phyloP scores from a whole-genome alignment of 2,888 invertebrate species.

The Aproaerema taeniolella region DNA sequence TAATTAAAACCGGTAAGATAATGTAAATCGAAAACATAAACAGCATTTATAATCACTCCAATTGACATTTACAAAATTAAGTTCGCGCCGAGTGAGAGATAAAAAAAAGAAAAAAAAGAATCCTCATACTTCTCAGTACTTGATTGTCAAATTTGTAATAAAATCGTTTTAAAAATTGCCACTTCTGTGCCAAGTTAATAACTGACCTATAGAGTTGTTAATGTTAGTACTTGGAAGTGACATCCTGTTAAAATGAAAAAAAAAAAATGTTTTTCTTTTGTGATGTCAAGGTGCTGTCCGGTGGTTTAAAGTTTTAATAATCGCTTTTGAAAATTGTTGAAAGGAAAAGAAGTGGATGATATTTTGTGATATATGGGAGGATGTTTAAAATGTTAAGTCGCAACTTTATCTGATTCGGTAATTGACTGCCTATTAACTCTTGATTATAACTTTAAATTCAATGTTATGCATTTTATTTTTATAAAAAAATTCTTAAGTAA shows the following conservation, averaged over 20 bases:
- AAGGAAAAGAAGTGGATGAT: too few relatives aligned
- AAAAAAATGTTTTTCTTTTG: background rate
- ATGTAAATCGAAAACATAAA: conserved; percentile 41
- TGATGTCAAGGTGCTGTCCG: too few relatives aligned
- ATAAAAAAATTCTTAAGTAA: too few relatives aligned
- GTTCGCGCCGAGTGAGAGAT: conserved; percentile 32
- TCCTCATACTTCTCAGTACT: background rate
- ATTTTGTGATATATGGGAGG: too few relatives aligned
- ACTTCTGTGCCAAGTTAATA: conserved; percentile 5
- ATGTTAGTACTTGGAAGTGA: background rate
- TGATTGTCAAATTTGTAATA: conserved; percentile 10
- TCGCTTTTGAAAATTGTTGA: too few relatives aligned
- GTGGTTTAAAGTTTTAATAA: too few relatives aligned
- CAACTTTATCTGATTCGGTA: too few relatives aligned
- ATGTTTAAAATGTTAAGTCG: too few relatives aligned
- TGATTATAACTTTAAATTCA: too few relatives aligned
- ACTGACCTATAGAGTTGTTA: conserved; percentile 9
- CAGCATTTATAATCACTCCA: conserved; percentile 38
- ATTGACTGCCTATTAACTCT: too few relatives aligned
- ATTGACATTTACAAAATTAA: conserved; percentile 41
- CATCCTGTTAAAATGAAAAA: background rate
- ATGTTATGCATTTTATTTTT: too few relatives aligned
- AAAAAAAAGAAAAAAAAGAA: background rate
- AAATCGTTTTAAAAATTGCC: conserved; percentile 7
- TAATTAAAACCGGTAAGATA: conserved; percentile 35